Percentiles rank a stretch among this genome's conserved stretches.
Conservation (phyloP, 2,888 invertebrate species). For the Cryptocephalus moraei region DNA sequence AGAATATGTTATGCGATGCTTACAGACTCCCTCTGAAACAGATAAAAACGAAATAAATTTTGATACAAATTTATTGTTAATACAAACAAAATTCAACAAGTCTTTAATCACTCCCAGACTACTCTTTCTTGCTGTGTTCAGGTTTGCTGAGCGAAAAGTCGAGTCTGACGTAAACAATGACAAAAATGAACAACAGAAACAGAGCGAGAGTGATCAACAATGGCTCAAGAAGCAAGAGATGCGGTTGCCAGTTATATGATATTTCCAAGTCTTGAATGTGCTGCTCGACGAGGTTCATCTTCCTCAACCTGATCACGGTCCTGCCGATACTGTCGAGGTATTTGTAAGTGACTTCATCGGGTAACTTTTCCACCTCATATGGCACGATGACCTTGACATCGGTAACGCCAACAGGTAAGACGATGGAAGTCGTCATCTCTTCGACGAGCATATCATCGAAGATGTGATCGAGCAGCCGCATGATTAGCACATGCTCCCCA, state of each 20-base stretch:
- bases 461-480: constrained; percentile 93
- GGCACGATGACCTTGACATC: constrained; percentile 74
- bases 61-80: too few relatives aligned
- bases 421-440: constrained; percentile 75
- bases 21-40: too few relatives aligned
- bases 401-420: constrained; percentile 88
- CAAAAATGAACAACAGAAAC: constrained; percentile 78
- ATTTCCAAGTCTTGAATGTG: constrained; percentile 93
- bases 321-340: constrained; percentile 92
- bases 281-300: constrained; percentile 84
- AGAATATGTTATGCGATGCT: too few relatives aligned
- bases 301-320: constrained; percentile 72
- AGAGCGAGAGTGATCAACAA: constrained; percentile 79
- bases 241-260: constrained; percentile 76
- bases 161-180: constrained; percentile 88
- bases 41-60: too few relatives aligned
- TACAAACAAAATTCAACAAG: too few relatives aligned
- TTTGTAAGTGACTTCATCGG: constrained; percentile 75
- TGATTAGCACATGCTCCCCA: constrained; percentile 69
- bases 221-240: constrained; percentile 88
- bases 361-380: constrained; percentile 62
- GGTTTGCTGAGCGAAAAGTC: constrained; percentile 76
- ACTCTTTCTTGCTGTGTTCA: constrained; percentile 44
- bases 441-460: constrained; percentile 96
- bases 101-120: constrained; percentile 2